These are phyloP conservation scores for Mixornis gularis DNA, from an alignment of 2,113 vertebrate species.

Conservation along the genomic window DNA sequence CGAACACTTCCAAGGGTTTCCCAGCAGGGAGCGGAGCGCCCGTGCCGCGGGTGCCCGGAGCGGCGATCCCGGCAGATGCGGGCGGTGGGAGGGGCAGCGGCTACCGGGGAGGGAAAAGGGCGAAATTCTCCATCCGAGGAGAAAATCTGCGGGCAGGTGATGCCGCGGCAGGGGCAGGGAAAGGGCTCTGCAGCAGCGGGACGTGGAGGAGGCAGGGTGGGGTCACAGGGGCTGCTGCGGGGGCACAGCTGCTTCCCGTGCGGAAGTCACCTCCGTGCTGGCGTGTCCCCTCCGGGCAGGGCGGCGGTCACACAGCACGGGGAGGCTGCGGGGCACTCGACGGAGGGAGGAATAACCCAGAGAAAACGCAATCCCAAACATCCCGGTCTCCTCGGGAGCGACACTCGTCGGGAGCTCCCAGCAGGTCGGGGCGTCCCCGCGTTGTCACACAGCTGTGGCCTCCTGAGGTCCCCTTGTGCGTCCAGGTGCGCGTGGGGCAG, in stretches of 20 bases:
- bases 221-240: background rate
- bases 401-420: background rate
- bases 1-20: background rate
- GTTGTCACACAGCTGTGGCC: background rate
- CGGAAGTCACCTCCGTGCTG: background rate
- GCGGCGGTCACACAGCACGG: background rate
- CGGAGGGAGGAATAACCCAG: rapidly evolving
- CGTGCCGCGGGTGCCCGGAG: background rate
- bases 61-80: background rate
- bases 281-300: background rate
- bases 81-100: background rate
- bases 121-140: background rate
- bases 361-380: background rate
- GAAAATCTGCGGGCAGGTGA: background rate
- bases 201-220: background rate
- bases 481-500: background rate
- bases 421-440: rapidly evolving
- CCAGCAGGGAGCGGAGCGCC: background rate
- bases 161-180: background rate
- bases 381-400: background rate
- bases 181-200: background rate
- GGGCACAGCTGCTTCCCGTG: background rate
- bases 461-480: background rate
- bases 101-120: background rate
- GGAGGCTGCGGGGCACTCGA: background rate